phyloP scores from a whole-genome alignment of 1,140 invertebrate species.

The Panagrolaimus sp. region DNA sequence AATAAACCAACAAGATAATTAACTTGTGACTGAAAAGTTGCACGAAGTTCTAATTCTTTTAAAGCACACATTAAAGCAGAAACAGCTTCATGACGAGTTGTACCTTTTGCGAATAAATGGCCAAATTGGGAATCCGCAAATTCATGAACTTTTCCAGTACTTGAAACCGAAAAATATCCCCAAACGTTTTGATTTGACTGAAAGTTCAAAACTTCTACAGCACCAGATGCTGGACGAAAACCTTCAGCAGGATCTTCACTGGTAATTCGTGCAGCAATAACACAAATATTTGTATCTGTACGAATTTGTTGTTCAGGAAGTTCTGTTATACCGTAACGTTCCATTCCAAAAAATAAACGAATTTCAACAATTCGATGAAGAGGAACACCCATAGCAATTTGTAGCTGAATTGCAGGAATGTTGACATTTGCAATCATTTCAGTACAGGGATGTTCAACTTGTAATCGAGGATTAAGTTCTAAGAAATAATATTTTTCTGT shows the following conservation, averaged over 20 bases:
- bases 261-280: constrained; percentile 95
- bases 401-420: constrained; percentile 89
- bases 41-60: constrained; percentile 92
- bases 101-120: constrained; percentile 99
- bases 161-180: constrained; percentile 98
- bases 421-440: constrained; percentile 99
- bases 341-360: constrained; percentile 82
- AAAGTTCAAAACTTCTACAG: constrained; percentile 97
- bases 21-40: constrained; percentile 95
- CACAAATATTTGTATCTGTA: constrained; percentile 85
- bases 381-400: constrained; percentile 98
- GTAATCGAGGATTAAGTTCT: constrained; percentile 92
- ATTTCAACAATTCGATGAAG: constrained; percentile 93
- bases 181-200: constrained; percentile 97
- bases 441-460: constrained; percentile 98
- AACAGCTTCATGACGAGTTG: constrained; percentile 65
- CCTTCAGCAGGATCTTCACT: constrained; percentile 99
- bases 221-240: constrained; percentile 96
- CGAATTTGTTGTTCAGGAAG: constrained; percentile 68
- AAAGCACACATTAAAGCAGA: constrained; percentile 87
- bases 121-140: constrained; percentile 99
- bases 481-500: constrained; percentile 86
- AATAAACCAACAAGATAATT: constrained; percentile 92
- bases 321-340: constrained; percentile 53
- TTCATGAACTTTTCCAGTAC: constrained; percentile 93